Base-by-base conservation (phyloP, 2,888 invertebrate species). In the Epistrophe eligans region DNA sequence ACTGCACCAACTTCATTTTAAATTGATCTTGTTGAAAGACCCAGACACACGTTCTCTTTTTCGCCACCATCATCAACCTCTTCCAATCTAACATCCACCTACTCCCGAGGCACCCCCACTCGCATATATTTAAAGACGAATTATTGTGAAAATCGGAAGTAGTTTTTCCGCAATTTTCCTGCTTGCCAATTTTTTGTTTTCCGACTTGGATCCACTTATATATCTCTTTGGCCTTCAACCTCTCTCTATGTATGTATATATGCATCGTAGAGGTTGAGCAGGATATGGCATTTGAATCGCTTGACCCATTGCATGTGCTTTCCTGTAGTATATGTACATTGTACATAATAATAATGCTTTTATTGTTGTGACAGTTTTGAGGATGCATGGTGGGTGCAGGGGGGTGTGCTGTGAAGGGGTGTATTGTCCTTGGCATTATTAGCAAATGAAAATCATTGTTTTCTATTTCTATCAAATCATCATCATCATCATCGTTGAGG, bases 381-480 rank as follows among this genome's bases (percentile, higher is more conserved):
- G 17, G 17, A 9, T 2, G 13, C 13, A 19, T 15, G n/a, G 45
- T 11, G 17, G 17, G 15, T 2, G 13, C 13, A 19, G 43, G n/a
- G 45, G 2, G 45, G 13, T 19, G 35, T 17, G 28, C 4, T 11
- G 45, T 10, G 17, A 52, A 15, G 38, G 35, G n/a, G 28, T 48
- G 45, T 10, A 38, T 52, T 80, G 81, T 85, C 77, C 80, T 85
- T 85, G 84, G 73, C 81, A 81, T 81, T 58, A 77, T 85, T 85
- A 73, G 77, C 77, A 85, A 84, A 84, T 45, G 81, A 77, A 81
- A 81, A 81, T 77, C 81, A 85, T 80, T 84, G 84, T 84, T 84
- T 84, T 84, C 80, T 84, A 79, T 84, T 84, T 84, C 62, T 71
- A 79, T 52, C 52, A 52, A 1, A 24, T 24, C 52, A 24, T 55